phyloP scores from a whole-genome alignment of 2,113 vertebrate species.

The Myrmecobius fasciatus region DNA sequence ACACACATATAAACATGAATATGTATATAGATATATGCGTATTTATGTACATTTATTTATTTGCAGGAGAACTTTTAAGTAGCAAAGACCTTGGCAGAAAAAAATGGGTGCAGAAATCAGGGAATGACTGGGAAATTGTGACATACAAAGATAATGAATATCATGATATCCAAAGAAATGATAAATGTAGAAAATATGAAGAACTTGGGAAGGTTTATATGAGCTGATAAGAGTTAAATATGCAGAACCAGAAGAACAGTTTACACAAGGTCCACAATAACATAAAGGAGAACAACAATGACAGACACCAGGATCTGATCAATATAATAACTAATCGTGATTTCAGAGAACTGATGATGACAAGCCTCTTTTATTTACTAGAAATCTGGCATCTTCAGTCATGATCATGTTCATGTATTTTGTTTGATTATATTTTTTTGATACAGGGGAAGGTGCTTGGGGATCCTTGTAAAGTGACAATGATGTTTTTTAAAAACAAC shows the following conservation, averaged over 20 bases:
- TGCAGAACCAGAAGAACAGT: background rate
- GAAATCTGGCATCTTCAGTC: background rate
- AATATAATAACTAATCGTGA: background rate
- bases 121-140: background rate
- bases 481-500: background rate
- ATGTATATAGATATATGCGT: too few species aligned
- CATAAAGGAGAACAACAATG: background rate
- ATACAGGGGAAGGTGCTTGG: background rate
- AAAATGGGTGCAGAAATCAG: background rate
- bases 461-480: background rate
- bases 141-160: background rate
- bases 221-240: background rate
- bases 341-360: background rate
- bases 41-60: background rate
- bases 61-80: background rate
- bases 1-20: too few species aligned
- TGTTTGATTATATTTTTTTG: background rate
- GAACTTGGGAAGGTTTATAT: background rate
- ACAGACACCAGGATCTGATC: background rate
- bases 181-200: background rate
- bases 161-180: background rate
- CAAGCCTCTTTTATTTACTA: background rate
- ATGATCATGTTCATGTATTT: background rate
- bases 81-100: background rate
- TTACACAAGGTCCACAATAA: background rate